Evolutionary conservation across 2,113 vertebrate genomes (phyloP).

Genomic region (Bos indicus): DNA sequence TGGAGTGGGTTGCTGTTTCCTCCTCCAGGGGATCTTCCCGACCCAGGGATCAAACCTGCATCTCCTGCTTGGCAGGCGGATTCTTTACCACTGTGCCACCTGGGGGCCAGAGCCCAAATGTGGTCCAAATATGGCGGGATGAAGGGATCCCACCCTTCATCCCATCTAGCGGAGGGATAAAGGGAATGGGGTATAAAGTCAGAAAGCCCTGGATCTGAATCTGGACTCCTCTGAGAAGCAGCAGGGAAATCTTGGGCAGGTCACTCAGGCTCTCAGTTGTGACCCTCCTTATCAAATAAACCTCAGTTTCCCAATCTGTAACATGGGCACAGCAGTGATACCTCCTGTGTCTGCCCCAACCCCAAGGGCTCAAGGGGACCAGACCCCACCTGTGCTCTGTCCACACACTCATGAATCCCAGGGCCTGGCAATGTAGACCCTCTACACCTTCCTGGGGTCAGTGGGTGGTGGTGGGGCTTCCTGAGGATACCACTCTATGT

Average conservation of each 20-base stretch:
- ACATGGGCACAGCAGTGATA: not conserved
- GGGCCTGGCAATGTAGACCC: not conserved
- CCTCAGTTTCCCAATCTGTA: not conserved
- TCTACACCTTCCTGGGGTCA: accelerated
- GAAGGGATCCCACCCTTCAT: not conserved
- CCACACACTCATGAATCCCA: not conserved
- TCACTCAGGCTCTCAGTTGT: not conserved
- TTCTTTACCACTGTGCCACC: not conserved
- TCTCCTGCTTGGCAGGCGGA: not conserved
- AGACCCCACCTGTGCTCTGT: not conserved
- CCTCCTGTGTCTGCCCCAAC: not conserved
- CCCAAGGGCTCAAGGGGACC: not conserved
- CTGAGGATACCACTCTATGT: not conserved
- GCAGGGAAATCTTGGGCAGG: not conserved
- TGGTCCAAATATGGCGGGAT: not conserved
- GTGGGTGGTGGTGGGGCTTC: not conserved
- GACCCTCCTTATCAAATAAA: not conserved
- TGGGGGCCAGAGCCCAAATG: not conserved
- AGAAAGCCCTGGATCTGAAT: not conserved
- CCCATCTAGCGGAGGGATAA: not conserved
- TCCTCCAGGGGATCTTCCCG: not conserved
- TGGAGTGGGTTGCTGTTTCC: not conserved
- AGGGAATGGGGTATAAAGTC: not conserved
- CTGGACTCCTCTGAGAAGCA: not conserved
- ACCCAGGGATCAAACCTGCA: not conserved